A percentile compares a stretch with the other conserved stretches of the same genome.
Conservation (phyloP, 1,140 invertebrate species). For the Steinernema khuongi region DNA sequence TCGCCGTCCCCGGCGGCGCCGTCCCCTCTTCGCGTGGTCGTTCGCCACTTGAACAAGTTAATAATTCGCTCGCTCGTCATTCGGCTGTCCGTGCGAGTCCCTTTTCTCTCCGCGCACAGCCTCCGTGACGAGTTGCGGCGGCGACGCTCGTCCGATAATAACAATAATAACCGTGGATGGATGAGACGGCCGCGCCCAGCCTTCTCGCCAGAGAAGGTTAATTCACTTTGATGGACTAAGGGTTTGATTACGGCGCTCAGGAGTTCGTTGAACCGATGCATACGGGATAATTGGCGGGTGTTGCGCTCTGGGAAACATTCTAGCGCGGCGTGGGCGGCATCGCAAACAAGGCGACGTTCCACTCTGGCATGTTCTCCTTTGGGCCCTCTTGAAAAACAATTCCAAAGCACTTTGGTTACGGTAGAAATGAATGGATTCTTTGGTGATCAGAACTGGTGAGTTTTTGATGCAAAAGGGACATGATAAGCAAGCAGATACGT, state of each 20-base stretch:
- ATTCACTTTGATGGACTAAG: not conserved
- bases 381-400: too few species aligned
- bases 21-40: constrained; percentile 1
- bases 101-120: not conserved
- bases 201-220: constrained; percentile 9
- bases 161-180: constrained; percentile 15
- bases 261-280: too few species aligned
- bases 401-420: too few species aligned
- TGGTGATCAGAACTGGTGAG: too few species aligned
- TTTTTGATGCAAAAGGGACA: too few species aligned
- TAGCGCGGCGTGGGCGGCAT: too few species aligned
- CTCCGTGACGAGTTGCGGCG: constrained; percentile 13
- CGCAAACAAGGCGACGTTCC: too few species aligned
- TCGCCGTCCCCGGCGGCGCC: not conserved
- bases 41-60: constrained; percentile 16
- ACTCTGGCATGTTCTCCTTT: too few species aligned
- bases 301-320: too few species aligned
- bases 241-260: too few species aligned
- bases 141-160: constrained; percentile 16
- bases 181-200: not conserved
- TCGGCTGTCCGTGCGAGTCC: not conserved
- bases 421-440: too few species aligned
- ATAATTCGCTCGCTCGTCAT: constrained; percentile 5
- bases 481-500: too few species aligned
- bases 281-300: constrained; percentile 19